Conservation (phyloP, 1,140 invertebrate species). For the Drosophila carrolli region DNA sequence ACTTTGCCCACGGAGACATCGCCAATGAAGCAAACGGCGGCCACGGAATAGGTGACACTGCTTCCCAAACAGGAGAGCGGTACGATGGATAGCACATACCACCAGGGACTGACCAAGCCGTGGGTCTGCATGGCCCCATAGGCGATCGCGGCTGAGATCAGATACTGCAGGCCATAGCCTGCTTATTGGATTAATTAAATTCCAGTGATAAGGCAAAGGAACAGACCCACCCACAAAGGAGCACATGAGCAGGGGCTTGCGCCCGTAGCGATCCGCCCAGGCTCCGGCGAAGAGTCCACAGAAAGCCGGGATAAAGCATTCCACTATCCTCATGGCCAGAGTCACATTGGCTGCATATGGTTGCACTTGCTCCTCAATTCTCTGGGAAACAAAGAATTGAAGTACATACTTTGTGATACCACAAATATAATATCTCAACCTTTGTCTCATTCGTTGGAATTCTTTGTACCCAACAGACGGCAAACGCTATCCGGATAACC, state of each 20-base stretch:
- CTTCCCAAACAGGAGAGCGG: conserved; percentile 87
- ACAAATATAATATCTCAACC: conserved; percentile 4
- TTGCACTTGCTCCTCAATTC: conserved; percentile 87
- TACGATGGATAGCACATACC: conserved; percentile 86
- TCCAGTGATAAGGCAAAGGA: too few relatives aligned
- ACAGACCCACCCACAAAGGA: conserved; percentile 80
- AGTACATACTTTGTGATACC: too few relatives aligned
- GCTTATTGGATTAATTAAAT: background rate
- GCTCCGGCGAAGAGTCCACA: conserved; percentile 88
- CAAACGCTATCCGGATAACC: conserved; percentile 85
- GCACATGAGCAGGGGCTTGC: conserved; percentile 88
- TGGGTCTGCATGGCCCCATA: conserved; percentile 30
- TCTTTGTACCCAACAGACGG: conserved; percentile 85
- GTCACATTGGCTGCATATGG: conserved; percentile 86
- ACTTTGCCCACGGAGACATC: conserved; percentile 87
- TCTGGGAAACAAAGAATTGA: conserved; percentile 25
- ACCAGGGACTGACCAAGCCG: conserved; percentile 86
- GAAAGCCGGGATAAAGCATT: conserved; percentile 86
- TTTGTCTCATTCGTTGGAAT: conserved; percentile 85
- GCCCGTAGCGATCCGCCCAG: conserved; percentile 90
- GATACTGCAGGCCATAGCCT: conserved; percentile 73
- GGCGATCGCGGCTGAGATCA: conserved; percentile 81
- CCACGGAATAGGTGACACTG: conserved; percentile 86
- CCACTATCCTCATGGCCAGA: conserved; percentile 86
- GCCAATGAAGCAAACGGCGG: conserved; percentile 87